These are phyloP conservation scores for Glandiceps talaboti DNA, from an alignment of 53 echinoderm and acorn worm species.

Conservation along the genomic window DNA sequence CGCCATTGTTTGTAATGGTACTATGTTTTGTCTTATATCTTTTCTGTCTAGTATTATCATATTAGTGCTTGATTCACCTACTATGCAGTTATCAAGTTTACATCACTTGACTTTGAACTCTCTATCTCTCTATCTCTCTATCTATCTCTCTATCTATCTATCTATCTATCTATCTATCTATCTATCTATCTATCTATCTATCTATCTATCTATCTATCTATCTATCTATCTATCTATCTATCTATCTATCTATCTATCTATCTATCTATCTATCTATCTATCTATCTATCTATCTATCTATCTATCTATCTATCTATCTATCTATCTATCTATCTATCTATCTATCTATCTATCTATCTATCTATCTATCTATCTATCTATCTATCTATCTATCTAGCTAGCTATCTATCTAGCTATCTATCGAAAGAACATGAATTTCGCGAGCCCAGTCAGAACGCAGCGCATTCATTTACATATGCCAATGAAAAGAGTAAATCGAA, in stretches of 20 bases:
- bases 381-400: background rate
- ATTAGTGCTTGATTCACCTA: too few relatives aligned
- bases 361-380: background rate
- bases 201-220: background rate
- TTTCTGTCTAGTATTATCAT: too few relatives aligned
- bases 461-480: too few relatives aligned
- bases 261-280: background rate
- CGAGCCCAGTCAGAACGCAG: too few relatives aligned
- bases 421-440: background rate
- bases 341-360: background rate
- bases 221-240: background rate
- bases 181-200: background rate
- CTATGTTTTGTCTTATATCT: too few relatives aligned
- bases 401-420: background rate
- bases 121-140: background rate
- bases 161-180: background rate
- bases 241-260: background rate
- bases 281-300: background rate
- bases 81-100: too few relatives aligned
- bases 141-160: background rate
- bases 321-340: background rate
- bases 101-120: too few relatives aligned
- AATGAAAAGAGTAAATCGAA: too few relatives aligned
- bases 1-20: too few relatives aligned
- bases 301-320: background rate